These are phyloP conservation scores for Trachemys scripta DNA, from an alignment of 2,113 vertebrate species.

Conservation along the genomic window DNA sequence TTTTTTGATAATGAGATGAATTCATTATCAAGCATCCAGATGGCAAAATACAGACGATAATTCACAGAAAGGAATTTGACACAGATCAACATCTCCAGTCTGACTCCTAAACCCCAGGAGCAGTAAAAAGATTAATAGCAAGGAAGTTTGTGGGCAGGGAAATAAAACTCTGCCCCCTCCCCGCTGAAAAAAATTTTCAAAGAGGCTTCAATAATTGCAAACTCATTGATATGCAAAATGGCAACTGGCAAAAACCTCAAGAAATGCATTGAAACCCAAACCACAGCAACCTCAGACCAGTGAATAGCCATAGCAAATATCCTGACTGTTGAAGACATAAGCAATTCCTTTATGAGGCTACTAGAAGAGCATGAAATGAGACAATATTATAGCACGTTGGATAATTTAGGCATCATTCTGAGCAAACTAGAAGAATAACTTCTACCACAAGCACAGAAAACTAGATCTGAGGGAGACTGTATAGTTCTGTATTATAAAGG, in stretches of 20 bases:
- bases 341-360: conserved; percentile 49
- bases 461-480: not conserved
- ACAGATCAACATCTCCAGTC: conserved; percentile 54
- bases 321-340: conserved; percentile 43
- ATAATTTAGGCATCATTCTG: conserved; percentile 19
- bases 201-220: conserved; percentile 20
- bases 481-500: not conserved
- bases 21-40: conserved; percentile 65
- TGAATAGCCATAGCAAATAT: conserved; percentile 26
- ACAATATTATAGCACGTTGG: conserved; percentile 27
- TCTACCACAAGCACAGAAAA: not conserved
- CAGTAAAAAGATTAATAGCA: conserved; percentile 2
- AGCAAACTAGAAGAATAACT: conserved; percentile 1
- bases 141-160: not conserved
- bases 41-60: conserved; percentile 64
- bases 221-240: not conserved
- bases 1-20: conserved; percentile 43
- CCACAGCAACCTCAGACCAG: conserved; percentile 44
- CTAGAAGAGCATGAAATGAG: not conserved
- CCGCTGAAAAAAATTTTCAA: not conserved
- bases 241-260: not conserved
- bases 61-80: conserved; percentile 57
- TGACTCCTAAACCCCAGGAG: conserved; percentile 47
- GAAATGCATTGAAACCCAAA: conserved; percentile 39
- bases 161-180: not conserved